Percentiles rank a stretch among this genome's conserved stretches.
Conservation (phyloP, 2,113 vertebrate species). For the Dolichotis patagonum region DNA sequence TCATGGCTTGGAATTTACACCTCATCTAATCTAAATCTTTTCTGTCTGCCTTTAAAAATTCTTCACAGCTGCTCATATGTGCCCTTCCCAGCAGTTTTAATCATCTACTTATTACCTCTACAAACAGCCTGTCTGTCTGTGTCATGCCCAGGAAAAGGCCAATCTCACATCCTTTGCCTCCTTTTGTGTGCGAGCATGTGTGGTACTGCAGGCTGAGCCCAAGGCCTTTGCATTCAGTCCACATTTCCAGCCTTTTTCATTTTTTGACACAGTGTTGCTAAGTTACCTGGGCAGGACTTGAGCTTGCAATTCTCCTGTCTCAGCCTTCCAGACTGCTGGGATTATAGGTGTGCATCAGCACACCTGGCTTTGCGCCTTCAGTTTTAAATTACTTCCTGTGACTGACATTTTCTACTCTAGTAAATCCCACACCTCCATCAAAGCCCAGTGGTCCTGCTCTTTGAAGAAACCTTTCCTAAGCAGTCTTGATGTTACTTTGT, state of each 20-base stretch:
- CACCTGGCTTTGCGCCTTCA: neutral
- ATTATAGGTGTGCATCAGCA: neutral
- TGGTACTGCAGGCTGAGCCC: neutral
- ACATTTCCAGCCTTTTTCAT: neutral
- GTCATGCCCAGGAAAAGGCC: neutral
- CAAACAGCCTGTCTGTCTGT: neutral
- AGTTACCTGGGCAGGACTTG: neutral
- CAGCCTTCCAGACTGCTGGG: neutral
- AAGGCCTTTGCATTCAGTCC: neutral
- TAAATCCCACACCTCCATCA: neutral
- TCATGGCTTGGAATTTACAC: neutral
- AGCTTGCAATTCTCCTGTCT: neutral
- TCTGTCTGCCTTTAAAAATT: conserved; percentile 20
- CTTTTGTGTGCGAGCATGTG: neutral
- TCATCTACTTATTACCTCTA: neutral
- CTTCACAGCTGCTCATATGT: neutral
- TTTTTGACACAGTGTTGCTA: neutral
- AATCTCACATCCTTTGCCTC: neutral
- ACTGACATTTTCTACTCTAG: neutral
- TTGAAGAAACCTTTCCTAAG: neutral
- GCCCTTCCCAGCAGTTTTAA: neutral
- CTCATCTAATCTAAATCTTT: neutral
- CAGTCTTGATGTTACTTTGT: neutral
- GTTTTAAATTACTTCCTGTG: neutral
- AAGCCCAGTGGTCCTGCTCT: neutral